Base-by-base conservation (phyloP, 2,888 invertebrate species). In the Creontiades dilutus region DNA sequence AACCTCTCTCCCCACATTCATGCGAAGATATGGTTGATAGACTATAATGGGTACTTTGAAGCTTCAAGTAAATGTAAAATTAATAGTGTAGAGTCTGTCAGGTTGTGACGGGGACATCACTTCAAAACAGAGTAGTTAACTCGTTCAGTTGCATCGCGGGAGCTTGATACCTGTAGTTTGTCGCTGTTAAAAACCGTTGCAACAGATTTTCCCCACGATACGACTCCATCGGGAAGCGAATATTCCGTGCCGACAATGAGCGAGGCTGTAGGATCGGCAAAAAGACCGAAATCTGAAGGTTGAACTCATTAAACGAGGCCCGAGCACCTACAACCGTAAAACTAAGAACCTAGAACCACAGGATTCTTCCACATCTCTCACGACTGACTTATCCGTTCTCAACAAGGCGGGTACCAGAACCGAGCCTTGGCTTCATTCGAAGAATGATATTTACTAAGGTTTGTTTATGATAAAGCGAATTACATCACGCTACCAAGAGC, bases 281-380 rank as follows among this genome's bases (percentile, higher is more conserved):
- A 68, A 68, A 19, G 68, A 68, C 68, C 68, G 68, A 68, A 68
- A 68, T 68, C 68, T 23, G 68, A 68, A 68, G 68, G 68, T 23
- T 23, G 68, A 23, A 68, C 23, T 68, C 68, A 68, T 68, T 23
- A 68, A 68, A 68, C 16, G 52, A 52, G n/a, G 16, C 68, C 68
- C 19, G 19, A 23, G 68, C 23, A 23, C 0, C 52, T 23, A 61
- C 19, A 19, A 61, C 19, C 68, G 68, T 12, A 57, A 37, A 19
- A 27, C 68, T 68, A 68, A 23, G 68, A 23, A 68, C 68, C 23
- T 57, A 68, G 5, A 68, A 68, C 0, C 23, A 19, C 68, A 5
- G 68, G 68, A 68, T 68, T 23, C 68, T 11, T 23, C 68, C 0
- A 27, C 68, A 12, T 12, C 19, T 23, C 68, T 68, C 68, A 68